phyloP scores from a whole-genome alignment of 2,888 invertebrate species.

The Drosophila robusta region DNA sequence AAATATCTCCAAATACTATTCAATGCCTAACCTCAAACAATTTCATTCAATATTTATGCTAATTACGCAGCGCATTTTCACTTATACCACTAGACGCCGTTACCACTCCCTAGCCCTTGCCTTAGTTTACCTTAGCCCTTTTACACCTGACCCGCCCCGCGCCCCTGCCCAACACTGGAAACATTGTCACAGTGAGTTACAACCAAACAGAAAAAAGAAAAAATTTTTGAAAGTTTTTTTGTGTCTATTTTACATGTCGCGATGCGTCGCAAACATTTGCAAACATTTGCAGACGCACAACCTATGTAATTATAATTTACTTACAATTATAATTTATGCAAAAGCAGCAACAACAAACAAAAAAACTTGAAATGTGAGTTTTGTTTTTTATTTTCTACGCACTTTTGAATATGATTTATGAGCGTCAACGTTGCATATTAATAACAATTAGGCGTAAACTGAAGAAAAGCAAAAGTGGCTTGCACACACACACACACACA shows the following conservation, averaged over 20 bases:
- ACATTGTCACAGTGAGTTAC: conserved; percentile 46
- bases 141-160: too few relatives aligned
- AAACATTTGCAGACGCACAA: conserved; percentile 48
- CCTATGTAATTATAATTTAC: conserved; percentile 51
- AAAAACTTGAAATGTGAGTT: conserved; percentile 28
- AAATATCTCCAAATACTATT: neutral
- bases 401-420: conserved; percentile 74
- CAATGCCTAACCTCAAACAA: conserved; percentile 18
- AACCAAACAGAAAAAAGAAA: neutral
- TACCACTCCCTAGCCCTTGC: conserved; percentile 10
- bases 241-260: conserved; percentile 4
- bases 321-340: conserved; percentile 66
- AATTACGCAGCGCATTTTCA: conserved; percentile 45
- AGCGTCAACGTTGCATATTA: conserved; percentile 73
- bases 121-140: neutral
- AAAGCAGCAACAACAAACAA: conserved; percentile 21
- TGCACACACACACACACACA: conserved; percentile 5
- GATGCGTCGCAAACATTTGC: conserved; percentile 62
- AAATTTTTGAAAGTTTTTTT: conserved; percentile 49
- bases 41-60: conserved; percentile 26
- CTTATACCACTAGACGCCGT: conserved; percentile 13
- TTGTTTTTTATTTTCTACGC: conserved; percentile 60
- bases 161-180: neutral
- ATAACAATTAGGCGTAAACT: conserved; percentile 68
- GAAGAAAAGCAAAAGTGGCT: conserved; percentile 69